phyloP scores from a whole-genome alignment of 2,888 invertebrate genomes.

The Rapana venosa region DNA sequence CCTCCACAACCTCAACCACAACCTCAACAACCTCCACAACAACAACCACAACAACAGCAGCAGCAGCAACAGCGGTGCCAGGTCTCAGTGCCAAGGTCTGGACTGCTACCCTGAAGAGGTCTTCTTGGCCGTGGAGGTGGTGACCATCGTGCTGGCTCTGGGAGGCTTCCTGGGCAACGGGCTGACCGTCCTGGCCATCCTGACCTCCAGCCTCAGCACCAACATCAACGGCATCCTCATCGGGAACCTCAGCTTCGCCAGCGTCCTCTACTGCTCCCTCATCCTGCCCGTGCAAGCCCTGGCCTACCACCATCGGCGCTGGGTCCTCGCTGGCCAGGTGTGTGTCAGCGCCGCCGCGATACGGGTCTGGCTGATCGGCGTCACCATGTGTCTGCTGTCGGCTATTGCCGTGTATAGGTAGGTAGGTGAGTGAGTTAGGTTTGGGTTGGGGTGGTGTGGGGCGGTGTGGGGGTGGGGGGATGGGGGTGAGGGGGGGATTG shows the following conservation, averaged over 20 bases:
- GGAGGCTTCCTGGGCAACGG: constrained; percentile 66
- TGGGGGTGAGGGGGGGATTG: too few relatives aligned
- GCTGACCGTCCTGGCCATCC: constrained; percentile 66
- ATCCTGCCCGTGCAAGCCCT: constrained; percentile 68
- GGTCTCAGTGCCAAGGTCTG: constrained; percentile 33
- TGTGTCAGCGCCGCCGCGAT: constrained; percentile 63
- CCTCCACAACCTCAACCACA: neutral
- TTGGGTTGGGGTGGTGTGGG: neutral
- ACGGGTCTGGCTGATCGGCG: constrained; percentile 65
- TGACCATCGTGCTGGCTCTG: constrained; percentile 60
- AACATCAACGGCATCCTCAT: constrained; percentile 71
- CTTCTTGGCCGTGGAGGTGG: constrained; percentile 56
- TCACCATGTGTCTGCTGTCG: constrained; percentile 65
- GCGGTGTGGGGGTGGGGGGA: too few relatives aligned
- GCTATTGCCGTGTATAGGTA: constrained; percentile 68
- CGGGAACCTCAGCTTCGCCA: constrained; percentile 67
- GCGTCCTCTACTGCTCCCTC: constrained; percentile 63
- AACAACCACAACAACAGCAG: neutral
- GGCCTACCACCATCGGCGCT: constrained; percentile 59
- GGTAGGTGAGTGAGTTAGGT: neutral
- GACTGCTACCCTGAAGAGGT: constrained; percentile 51
- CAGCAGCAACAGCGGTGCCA: neutral
- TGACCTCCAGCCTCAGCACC: constrained; percentile 63
- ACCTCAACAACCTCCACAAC: neutral
- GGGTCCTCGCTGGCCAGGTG: constrained; percentile 48